Base-by-base conservation (phyloP, 1,140 invertebrate species). In the Eurosta solidaginis region DNA sequence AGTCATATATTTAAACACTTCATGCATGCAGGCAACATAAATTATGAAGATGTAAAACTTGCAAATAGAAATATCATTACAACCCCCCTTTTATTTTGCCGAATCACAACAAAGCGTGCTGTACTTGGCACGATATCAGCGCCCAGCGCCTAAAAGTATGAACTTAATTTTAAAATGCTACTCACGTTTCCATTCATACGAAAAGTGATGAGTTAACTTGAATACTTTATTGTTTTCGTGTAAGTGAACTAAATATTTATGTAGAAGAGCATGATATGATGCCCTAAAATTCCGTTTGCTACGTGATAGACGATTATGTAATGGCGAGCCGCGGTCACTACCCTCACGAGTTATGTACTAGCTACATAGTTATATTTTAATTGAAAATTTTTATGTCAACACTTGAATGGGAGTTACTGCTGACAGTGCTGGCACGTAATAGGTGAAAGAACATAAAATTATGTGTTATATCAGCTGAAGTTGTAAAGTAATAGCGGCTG, bases 281-380 rank as follows among this genome's bases (percentile, higher is more conserved):
- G n/a, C n/a, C n/a, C n/a, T n/a, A n/a, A n/a, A n/a, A n/a, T n/a
- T n/a, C n/a, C n/a, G n/a, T n/a, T n/a, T n/a, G n/a, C n/a, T n/a
- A n/a, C n/a, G n/a, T n/a, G n/a, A n/a, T n/a, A n/a, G n/a, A n/a
- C n/a, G n/a, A n/a, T n/a, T n/a, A n/a, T n/a, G n/a, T n/a, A n/a
- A n/a, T n/a, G n/a, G n/a, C n/a, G n/a, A n/a, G n/a, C n/a, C n/a
- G n/a, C n/a, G n/a, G n/a, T n/a, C n/a, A n/a, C n/a, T n/a, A n/a
- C n/a, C n/a, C n/a, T n/a, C n/a, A n/a, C n/a, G n/a, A n/a, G n/a
- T n/a, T n/a, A n/a, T n/a, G n/a, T n/a, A n/a, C n/a, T n/a, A n/a
- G n/a, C n/a, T n/a, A n/a, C n/a, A n/a, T n/a, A 10, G n/a, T 68
- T 68, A 22, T 42, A 68, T 68, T 68, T 68, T 68, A 68, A 68